A percentile compares a stretch with the other conserved stretches of the same genome.
These are phyloP conservation scores for Nematolebias whitei DNA, from an alignment of 2,113 vertebrate genomes.

Conservation along the genomic window DNA sequence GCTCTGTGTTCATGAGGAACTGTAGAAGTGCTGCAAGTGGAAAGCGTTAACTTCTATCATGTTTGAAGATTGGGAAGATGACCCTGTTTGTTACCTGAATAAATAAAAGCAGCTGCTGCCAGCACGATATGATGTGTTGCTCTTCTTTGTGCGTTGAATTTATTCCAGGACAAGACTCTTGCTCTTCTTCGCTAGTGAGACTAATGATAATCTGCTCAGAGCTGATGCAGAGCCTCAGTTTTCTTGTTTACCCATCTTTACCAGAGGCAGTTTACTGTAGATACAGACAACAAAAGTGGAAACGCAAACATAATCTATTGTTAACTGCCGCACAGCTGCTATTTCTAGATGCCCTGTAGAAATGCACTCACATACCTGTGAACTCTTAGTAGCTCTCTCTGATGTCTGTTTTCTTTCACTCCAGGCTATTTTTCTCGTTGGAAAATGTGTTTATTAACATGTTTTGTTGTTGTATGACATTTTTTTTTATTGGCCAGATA, in stretches of 20 bases:
- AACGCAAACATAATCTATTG: slow-evolving; percentile 60
- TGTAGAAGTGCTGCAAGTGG: slow-evolving; percentile 23
- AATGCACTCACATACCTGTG: slow-evolving; percentile 29
- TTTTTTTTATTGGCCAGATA: slow-evolving; percentile 22
- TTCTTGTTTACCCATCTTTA: slow-evolving; percentile 53
- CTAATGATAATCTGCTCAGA: slow-evolving; percentile 47
- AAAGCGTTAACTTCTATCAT: slow-evolving; percentile 21
- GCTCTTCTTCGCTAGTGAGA: slow-evolving; percentile 28
- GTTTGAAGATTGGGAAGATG: not conserved
- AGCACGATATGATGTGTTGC: slow-evolving; percentile 12
- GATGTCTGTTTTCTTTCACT: slow-evolving; percentile 16
- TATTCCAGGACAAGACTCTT: slow-evolving; percentile 20
- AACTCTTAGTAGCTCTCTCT: slow-evolving; percentile 20
- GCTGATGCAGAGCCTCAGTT: slow-evolving; percentile 29
- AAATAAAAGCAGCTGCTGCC: not conserved
- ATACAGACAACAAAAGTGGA: slow-evolving; percentile 50
- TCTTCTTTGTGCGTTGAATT: slow-evolving; percentile 12
- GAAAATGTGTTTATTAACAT: slow-evolving; percentile 14
- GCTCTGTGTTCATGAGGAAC: slow-evolving; percentile 45
- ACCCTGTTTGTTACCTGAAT: slow-evolving; percentile 6
- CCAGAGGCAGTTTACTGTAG: slow-evolving; percentile 54
- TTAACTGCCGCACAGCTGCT: slow-evolving; percentile 58
- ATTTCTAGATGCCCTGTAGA: slow-evolving; percentile 50
- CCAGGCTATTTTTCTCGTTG: slow-evolving; percentile 24
- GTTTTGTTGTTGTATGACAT: slow-evolving; percentile 32